These are phyloP conservation scores for Athene cunicularia DNA, from an alignment of 2,113 vertebrate genomes.

Conservation along the genomic window DNA sequence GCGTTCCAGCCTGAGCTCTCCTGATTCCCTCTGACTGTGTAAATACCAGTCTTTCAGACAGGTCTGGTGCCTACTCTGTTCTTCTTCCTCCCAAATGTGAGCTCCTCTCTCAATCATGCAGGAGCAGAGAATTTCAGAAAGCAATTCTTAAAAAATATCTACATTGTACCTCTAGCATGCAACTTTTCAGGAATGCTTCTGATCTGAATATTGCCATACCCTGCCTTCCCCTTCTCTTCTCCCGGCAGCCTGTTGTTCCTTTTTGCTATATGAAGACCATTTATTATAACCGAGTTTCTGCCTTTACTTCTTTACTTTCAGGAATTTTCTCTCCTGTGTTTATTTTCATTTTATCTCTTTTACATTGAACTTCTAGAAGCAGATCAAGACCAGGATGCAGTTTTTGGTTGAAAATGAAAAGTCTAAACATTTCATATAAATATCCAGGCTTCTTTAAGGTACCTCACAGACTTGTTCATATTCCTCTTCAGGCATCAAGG, in stretches of 20 bases:
- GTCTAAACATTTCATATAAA: neutral
- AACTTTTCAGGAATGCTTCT: neutral
- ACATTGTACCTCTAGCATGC: neutral
- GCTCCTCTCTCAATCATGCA: neutral
- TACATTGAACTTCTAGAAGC: neutral
- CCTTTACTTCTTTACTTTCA: neutral
- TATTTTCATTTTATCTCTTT: neutral
- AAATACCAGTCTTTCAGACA: neutral
- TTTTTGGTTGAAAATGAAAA: neutral
- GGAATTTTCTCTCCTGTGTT: neutral
- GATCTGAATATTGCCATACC: neutral
- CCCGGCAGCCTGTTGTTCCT: neutral
- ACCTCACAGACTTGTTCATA: neutral
- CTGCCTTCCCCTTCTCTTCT: neutral
- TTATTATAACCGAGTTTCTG: neutral
- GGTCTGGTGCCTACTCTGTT: neutral
- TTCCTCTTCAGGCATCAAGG: neutral
- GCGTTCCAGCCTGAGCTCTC: conserved; percentile 21
- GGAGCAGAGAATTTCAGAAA: neutral
- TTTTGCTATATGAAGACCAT: neutral
- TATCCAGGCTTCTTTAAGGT: neutral
- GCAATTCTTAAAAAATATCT: neutral
- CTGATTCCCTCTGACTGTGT: conserved; percentile 1
- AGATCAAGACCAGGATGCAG: neutral
- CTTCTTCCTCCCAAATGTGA: neutral